A percentile compares a stretch with the other conserved stretches of the same genome.
phyloP scores from a whole-genome alignment of 2,888 invertebrate genomes.

The Thecophora atra region DNA sequence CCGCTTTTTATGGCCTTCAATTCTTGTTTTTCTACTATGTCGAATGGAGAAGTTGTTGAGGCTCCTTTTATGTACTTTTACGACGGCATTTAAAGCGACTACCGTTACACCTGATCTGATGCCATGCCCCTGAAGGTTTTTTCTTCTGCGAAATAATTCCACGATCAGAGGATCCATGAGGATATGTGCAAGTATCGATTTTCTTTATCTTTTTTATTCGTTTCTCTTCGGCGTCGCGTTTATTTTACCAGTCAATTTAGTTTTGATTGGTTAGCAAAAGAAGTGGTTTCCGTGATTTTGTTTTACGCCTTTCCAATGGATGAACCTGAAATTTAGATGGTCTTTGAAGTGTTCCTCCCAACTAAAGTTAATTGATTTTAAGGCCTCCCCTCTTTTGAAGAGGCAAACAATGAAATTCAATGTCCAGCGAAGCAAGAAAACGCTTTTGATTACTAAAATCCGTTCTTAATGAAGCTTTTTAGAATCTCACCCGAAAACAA shows the following conservation, averaged over 20 bases:
- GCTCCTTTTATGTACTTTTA: too few relatives aligned
- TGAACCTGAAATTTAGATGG: constrained; percentile 20
- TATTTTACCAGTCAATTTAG: constrained; percentile 34
- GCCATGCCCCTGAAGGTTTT: too few relatives aligned
- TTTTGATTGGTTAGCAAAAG: constrained; percentile 23
- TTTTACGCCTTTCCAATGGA: constrained; percentile 6
- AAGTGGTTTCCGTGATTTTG: constrained; percentile 25
- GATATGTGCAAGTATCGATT: background rate
- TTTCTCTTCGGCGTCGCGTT: constrained; percentile 15
- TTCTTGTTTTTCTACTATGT: too few relatives aligned
- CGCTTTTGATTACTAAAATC: too few relatives aligned
- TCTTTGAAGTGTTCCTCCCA: constrained; percentile 20
- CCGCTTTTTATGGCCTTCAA: too few relatives aligned
- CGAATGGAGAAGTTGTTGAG: too few relatives aligned
- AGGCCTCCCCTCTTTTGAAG: background rate
- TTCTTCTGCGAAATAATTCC: background rate
- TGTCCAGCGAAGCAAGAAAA: too few relatives aligned
- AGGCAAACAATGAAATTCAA: too few relatives aligned
- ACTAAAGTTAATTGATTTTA: background rate
- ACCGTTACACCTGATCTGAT: background rate
- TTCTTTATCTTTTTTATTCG: background rate
- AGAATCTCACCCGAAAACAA: too few relatives aligned
- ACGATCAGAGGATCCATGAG: background rate
- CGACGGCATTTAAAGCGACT: background rate
- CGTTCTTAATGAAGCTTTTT: too few relatives aligned